Evolutionary conservation across 2,113 vertebrate genomes (phyloP).

Genomic region (Scolopax mira): DNA sequence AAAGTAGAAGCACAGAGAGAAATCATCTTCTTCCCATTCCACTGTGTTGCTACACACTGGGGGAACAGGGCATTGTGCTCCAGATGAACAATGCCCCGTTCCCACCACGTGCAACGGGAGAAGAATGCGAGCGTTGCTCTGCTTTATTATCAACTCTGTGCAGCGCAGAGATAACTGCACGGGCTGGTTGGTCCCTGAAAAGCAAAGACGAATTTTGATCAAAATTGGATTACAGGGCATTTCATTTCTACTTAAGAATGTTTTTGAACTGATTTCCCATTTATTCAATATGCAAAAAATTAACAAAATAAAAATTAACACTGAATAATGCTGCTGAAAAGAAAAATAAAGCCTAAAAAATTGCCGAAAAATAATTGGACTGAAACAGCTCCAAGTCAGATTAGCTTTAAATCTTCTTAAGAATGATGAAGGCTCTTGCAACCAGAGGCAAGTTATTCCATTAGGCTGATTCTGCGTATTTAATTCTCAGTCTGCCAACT

Average conservation of each 20-base stretch:
- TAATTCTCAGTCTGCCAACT: slow-evolving; percentile 23
- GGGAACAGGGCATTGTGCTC: slow-evolving; percentile 39
- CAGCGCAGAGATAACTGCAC: slow-evolving; percentile 14
- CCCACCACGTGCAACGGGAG: not conserved
- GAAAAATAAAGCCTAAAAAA: not conserved
- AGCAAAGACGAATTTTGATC: slow-evolving; percentile 58
- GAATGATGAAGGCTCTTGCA: slow-evolving; percentile 21
- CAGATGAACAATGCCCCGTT: slow-evolving; percentile 29
- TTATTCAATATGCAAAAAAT: slow-evolving; percentile 36
- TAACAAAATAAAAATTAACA: slow-evolving; percentile 26
- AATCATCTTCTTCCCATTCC: not conserved
- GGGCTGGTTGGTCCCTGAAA: not conserved
- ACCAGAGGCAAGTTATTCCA: slow-evolving; percentile 60
- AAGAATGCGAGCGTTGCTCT: slow-evolving; percentile 34
- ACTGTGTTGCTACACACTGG: not conserved
- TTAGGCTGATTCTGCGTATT: slow-evolving; percentile 51
- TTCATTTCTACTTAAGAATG: slow-evolving; percentile 65
- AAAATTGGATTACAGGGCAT: slow-evolving; percentile 61
- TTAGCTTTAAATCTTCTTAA: slow-evolving; percentile 66
- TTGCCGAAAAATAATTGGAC: slow-evolving; percentile 8
- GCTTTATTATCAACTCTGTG: slow-evolving; percentile 52
- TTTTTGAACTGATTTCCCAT: slow-evolving; percentile 53
- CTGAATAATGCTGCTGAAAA: slow-evolving; percentile 45
- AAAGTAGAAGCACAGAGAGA: not conserved
- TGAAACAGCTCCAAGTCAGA: slow-evolving; percentile 43